Evolutionary conservation across 2,797 vertebrate species (phyloP), one percentile per base, ranked within the genome.

Genomic region (Macroramphosus scolopax): DNA sequence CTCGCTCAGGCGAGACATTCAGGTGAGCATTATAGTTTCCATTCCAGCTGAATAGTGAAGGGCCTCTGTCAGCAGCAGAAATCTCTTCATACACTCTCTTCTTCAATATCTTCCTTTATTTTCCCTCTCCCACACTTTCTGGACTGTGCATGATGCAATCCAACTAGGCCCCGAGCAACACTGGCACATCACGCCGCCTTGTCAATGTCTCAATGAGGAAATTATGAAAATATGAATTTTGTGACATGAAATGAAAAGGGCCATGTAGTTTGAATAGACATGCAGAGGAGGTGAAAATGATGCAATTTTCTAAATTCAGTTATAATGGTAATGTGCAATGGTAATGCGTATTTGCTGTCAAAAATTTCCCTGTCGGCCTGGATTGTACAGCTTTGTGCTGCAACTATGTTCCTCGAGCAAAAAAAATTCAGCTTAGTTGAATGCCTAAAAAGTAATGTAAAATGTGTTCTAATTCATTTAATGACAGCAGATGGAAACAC

Each of bases 261-360:
- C 84, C 85, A 81, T 77, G 80, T 72, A 79, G 85, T 78, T 80
- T 84, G 81, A 89, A 89, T 87, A 87, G 87, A 88, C 77, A 57
- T 85, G 84, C 86, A 88, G 89, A 88, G 87, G 88, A 88, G 88
- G 88, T 86, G 86, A 87, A 86, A 87, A 87, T 91, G 88, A 90
- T 90, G 90, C 88, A 91, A 90, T 89, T 89, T 87, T 86, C 84
- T 80, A 86, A 88, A 87, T 85, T 86, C 86, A 86, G 86, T 91
- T 89, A 84, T 89, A 84, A 88, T 87, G 87, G 81, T 87, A 87
- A 88, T 88, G 86, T 78, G 77, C 83, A 72, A 81, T 80, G 82
- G 78, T 86, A 87, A 88, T 85, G 64, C 74, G 50, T 79, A 80
- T 87, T 85, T 86, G 73, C 87, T 81, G 86, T 87, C 84, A 85